phyloP scores from a whole-genome alignment of 2,888 invertebrate species.

The Coremacera marginata region DNA sequence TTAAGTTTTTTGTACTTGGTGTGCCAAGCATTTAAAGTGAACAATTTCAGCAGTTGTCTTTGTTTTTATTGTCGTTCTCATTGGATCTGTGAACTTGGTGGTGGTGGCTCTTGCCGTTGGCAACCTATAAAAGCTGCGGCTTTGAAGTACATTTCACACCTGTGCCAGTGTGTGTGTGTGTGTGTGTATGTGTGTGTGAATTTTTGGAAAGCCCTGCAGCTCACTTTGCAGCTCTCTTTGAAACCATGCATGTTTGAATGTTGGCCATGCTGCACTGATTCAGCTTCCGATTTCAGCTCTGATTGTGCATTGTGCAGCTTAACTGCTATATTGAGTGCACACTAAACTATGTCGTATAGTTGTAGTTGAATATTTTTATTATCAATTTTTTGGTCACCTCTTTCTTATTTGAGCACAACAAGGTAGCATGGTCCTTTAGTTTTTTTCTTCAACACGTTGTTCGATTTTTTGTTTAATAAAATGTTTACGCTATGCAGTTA shows the following conservation, averaged over 20 bases:
- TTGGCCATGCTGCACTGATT: no score
- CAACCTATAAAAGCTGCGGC: slow-evolving; percentile 20
- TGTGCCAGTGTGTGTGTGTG: not conserved
- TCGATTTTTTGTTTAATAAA: no score
- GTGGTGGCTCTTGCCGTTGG: not conserved
- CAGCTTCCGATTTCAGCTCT: no score
- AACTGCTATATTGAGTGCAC: slow-evolving; percentile 26
- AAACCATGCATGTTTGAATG: no score
- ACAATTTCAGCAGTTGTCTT: slow-evolving; percentile 5
- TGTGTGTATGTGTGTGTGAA: not conserved
- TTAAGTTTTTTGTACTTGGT: not conserved
- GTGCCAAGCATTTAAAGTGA: not conserved
- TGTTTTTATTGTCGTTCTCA: not conserved
- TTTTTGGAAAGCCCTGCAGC: not conserved
- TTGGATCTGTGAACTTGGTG: not conserved
- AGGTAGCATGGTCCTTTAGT: no score
- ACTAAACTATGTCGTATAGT: slow-evolving; percentile 7
- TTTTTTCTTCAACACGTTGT: no score
- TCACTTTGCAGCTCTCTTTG: no score
- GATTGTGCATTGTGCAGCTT: not conserved
- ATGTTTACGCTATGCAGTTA: no score
- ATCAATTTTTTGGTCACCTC: no score
- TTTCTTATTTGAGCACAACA: no score
- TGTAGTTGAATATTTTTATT: not conserved
- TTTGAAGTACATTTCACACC: slow-evolving; percentile 22